phyloP scores from a whole-genome alignment of 2,113 vertebrate species.

The Eonycteris spelaea region DNA sequence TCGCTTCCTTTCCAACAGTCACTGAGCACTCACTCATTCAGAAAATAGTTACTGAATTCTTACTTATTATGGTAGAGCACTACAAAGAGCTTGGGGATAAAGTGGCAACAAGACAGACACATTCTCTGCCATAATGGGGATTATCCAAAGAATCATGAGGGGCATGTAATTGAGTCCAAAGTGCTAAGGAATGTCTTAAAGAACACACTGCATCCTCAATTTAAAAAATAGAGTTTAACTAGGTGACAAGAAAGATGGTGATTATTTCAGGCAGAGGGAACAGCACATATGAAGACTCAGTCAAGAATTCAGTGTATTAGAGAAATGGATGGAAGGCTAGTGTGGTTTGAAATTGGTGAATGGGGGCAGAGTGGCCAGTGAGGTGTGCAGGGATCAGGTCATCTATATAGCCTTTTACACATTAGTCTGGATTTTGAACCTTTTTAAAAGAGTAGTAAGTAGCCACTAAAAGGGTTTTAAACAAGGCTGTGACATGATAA shows the following conservation, averaged over 20 bases:
- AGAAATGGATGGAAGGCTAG: neutral
- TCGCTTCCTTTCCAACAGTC: neutral
- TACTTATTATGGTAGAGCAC: neutral
- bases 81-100: conserved; percentile 1
- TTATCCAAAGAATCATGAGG: neutral
- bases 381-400: neutral
- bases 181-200: neutral
- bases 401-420: neutral
- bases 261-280: neutral
- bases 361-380: neutral
- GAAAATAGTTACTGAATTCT: conserved; percentile 13
- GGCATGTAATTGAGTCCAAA: neutral
- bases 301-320: neutral
- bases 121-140: neutral
- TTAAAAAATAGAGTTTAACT: neutral
- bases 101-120: neutral
- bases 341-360: neutral
- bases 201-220: neutral
- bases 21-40: neutral
- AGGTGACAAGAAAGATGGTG: neutral
- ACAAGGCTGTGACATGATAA: conserved; percentile 14
- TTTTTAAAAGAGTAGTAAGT: neutral
- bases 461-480: conserved; percentile 23
- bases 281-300: neutral
- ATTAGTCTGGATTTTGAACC: conserved; percentile 20